These are phyloP conservation scores for Bryconaethiops microstoma DNA, from an alignment of 2,797 vertebrate genomes.

Conservation along the genomic window DNA sequence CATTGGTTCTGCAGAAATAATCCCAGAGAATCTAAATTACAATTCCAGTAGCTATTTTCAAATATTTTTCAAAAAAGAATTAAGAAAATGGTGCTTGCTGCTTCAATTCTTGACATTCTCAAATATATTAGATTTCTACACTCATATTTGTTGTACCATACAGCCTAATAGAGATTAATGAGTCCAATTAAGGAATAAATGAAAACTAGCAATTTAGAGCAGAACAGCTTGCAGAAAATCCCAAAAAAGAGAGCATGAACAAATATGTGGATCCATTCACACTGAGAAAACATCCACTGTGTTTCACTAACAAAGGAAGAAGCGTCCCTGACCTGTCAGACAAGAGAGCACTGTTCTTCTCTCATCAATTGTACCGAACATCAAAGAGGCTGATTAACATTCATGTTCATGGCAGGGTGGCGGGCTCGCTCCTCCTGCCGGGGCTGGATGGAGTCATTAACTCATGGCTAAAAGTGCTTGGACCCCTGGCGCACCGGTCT, in stretches of 20 bases:
- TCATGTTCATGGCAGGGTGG: constrained; percentile 65
- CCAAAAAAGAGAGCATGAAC: background rate
- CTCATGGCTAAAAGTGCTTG: constrained; percentile 67
- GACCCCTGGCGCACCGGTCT: constrained; percentile 72
- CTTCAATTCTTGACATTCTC: too few relatives aligned
- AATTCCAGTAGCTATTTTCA: too few relatives aligned
- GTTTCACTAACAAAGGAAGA: background rate
- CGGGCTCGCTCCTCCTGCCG: constrained; percentile 64
- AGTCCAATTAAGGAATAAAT: too few relatives aligned
- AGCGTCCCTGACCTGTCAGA: constrained; percentile 43
- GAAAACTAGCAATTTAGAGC: background rate
- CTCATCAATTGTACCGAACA: constrained; percentile 46
- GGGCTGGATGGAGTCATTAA: constrained; percentile 74
- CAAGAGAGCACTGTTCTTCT: constrained; percentile 53
- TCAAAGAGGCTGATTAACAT: constrained; percentile 66
- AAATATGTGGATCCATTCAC: background rate
- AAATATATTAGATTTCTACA: too few relatives aligned
- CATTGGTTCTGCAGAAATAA: too few relatives aligned
- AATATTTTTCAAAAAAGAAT: too few relatives aligned
- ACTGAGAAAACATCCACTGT: background rate
- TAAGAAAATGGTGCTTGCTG: too few relatives aligned
- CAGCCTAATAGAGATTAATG: too few relatives aligned
- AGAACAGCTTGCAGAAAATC: too few relatives aligned
- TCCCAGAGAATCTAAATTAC: too few relatives aligned
- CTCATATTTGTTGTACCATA: too few relatives aligned